Evolutionary conservation across 2,888 invertebrate species (phyloP), one percentile per base, ranked within the genome.

Genomic region (Aphidoletes aphidimyza): DNA sequence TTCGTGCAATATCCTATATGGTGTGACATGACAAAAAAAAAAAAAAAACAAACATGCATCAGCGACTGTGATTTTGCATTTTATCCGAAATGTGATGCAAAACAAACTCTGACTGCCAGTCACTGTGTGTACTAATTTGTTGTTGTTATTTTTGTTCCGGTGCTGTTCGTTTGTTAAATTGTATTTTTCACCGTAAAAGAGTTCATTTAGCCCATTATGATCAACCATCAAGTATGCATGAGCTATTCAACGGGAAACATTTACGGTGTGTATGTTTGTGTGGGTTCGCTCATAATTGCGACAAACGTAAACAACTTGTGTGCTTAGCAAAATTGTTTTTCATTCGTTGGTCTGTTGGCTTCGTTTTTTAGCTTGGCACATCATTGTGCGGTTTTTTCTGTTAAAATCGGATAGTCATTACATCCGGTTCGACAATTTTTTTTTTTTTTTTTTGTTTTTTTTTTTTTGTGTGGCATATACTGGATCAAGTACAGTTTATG

Each of bases 301-400:
- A 30, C 69, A 69, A 69, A 69, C 69, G 30, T 69, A 69, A 34
- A 30, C 69, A 69, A 69, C 9, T 69, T 69, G 30, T 69, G 34
- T 69, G 69, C 69, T 69, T 69, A 69, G 69, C 69, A 69, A 69
- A 69, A 69, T 69, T 69, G 69, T 69, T 69, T 69, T 54, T 26
- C 54, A 54, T 54, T 19, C 17, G 17, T 26, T n/a, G 54, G n/a
- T 2, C 5, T 26, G n/a, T 26, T 54, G n/a, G 26, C 30, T 30
- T 69, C 30, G 9, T 69, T 69, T n/a, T 1, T 30, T 69, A 11
- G 9, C 5, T 17, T 30, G 8, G 3, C 69, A 69, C 14, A 30
- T 69, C 69, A 69, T 69, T 2, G 54, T 54, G 22, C 22, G 34
- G 69, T 69, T 69, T 69, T 69, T 69, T n/a, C 30, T 14, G 30